These are phyloP conservation scores for Dolomedes plantarius DNA, from an alignment of 2,888 invertebrate species.

Conservation along the genomic window DNA sequence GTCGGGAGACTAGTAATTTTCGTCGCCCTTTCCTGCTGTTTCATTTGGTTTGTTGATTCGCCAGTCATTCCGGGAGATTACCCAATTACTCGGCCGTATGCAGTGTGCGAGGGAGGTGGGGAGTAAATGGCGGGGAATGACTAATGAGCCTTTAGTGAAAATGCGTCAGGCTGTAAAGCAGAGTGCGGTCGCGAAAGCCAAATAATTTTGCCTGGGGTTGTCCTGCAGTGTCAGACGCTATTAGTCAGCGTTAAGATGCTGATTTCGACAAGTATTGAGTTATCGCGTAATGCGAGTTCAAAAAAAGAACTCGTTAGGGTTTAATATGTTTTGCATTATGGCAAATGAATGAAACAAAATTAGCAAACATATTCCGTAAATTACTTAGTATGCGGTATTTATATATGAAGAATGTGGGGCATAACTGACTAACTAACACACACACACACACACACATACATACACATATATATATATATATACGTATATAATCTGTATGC, in stretches of 20 bases:
- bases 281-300: background rate
- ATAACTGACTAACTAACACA: too few relatives aligned
- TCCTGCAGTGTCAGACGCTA: constrained; percentile 26
- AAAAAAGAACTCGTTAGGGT: too few relatives aligned
- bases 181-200: constrained; percentile 47
- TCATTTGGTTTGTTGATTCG: constrained; percentile 62
- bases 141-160: constrained; percentile 47
- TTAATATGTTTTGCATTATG: too few relatives aligned
- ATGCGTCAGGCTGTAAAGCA: constrained; percentile 52
- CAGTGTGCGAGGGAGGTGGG: constrained; percentile 1
- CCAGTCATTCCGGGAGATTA: constrained; percentile 65
- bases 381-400: too few relatives aligned
- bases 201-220: constrained; percentile 40
- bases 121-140: constrained; percentile 35
- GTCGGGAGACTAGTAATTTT: constrained; percentile 53
- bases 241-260: constrained; percentile 29
- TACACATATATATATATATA: too few relatives aligned
- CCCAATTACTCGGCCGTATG: constrained; percentile 47
- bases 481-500: too few relatives aligned
- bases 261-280: constrained; percentile 2
- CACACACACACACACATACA: too few relatives aligned
- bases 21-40: constrained; percentile 30
- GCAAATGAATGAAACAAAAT: too few relatives aligned
- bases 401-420: too few relatives aligned
- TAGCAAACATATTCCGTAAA: too few relatives aligned